Evolutionary conservation across 2,797 vertebrate genomes (phyloP), one percentile per base, ranked within the genome.

Genomic region (Podarcis lilfordi): DNA sequence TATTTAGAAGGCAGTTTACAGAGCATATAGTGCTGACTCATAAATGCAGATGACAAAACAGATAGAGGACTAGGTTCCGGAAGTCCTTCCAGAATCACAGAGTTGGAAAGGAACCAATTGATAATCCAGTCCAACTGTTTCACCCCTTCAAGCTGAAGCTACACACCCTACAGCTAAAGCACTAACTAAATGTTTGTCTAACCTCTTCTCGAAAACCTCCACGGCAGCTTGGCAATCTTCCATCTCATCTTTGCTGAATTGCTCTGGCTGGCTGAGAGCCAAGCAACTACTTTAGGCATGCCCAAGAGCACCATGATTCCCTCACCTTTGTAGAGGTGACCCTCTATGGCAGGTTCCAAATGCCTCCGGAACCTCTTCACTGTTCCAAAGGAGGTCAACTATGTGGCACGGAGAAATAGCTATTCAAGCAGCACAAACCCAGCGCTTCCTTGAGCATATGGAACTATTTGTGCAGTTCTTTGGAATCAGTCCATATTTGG

Each of bases 1-100:
- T 9, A 45, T 82, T 35, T 50, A 27, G 4, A 23, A 82, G 64
- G 35, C n/a, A 37, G 8, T 45, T 27, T 69, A 82, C 8, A 64
- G 40, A 45, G 40, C 29, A 29, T 69, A 19, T 45, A 29, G 37
- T 11, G 27, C 19, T 82, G 9, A 15, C 35, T 72, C n/a, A 74
- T 74, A 74, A 32, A 27, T 37, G 27, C 43, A 82, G 9, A 35
- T 0, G 0, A 71, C 27, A 32, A n/a, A 78, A 29, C 23, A 74
- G 15, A 37, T 2, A 35, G 35, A 74, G 35, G 5, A 74, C 35
- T 74, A 21, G 32, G n/a, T 84, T 90, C 72, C 32, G 29, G 29
- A 82, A 35, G 25, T 29, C 66, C n/a, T 69, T 82, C 21, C 66
- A 84, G 82, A 77, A 82, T 5, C 25, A 50, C 72, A 35, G 8